phyloP scores from a whole-genome alignment of 2,888 invertebrate species.

The Cynaeus angustus region DNA sequence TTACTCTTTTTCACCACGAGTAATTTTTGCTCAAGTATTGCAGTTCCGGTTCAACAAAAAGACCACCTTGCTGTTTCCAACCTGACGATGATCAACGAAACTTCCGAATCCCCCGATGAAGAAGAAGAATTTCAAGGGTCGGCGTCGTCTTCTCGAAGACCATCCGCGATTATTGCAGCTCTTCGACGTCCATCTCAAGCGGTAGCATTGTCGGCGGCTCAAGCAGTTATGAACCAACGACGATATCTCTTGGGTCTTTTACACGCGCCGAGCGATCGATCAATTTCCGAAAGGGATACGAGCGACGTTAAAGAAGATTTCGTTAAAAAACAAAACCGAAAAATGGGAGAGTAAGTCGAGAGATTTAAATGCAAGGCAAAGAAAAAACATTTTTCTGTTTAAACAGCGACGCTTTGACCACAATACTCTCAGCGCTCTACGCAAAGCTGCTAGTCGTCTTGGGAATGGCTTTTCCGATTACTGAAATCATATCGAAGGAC shows the following conservation, averaged over 20 bases:
- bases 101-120: neutral
- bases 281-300: conserved; percentile 55
- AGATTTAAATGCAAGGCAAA: conserved; percentile 9
- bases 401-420: conserved; percentile 80
- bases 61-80: conserved; percentile 5
- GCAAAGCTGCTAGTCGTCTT: conserved; percentile 89
- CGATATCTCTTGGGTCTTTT: conserved; percentile 63
- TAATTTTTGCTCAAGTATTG: neutral
- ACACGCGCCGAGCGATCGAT: conserved; percentile 57
- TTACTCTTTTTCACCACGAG: too few species aligned
- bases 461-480: conserved; percentile 89
- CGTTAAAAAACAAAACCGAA: conserved; percentile 62
- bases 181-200: conserved; percentile 77
- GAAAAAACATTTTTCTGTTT: conserved; percentile 21
- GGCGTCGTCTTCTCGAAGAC: conserved; percentile 72
- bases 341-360: conserved; percentile 71
- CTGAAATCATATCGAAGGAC: conserved; percentile 87
- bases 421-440: conserved; percentile 86
- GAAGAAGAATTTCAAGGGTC: conserved; percentile 30
- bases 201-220: conserved; percentile 75
- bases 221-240: conserved; percentile 67
- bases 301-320: conserved; percentile 60
- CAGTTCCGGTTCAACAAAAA: conserved; percentile 5
- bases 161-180: conserved; percentile 79
- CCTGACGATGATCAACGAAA: conserved; percentile 26